A percentile compares a stretch with the other conserved stretches of the same genome.
These are phyloP conservation scores for Trypoxylus dichotomus DNA, from an alignment of 1,140 invertebrate genomes.

Conservation along the genomic window DNA sequence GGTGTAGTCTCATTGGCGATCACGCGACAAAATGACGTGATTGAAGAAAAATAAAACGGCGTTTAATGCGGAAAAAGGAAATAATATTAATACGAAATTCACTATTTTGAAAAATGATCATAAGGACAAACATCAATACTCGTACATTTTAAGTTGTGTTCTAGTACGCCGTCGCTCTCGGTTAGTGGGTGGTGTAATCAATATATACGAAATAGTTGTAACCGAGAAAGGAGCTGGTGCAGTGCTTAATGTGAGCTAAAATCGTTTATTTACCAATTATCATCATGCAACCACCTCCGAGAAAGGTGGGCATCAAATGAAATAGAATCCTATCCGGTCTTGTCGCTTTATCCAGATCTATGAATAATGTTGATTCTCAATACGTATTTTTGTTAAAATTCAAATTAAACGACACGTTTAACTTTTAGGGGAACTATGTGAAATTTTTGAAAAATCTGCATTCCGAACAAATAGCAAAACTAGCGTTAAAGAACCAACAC, in stretches of 20 bases:
- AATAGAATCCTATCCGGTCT: background rate
- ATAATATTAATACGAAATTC: background rate
- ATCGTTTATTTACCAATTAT: constrained; percentile 44
- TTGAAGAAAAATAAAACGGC: background rate
- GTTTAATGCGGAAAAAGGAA: background rate
- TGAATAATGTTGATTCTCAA: background rate
- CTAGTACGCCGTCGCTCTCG: constrained; percentile 37
- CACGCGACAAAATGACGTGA: background rate
- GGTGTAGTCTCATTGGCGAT: background rate
- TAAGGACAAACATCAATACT: constrained; percentile 26
- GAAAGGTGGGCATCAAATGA: constrained; percentile 63
- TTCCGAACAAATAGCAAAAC: constrained; percentile 87
- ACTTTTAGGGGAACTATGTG: constrained; percentile 79
- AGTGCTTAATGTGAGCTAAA: constrained; percentile 48
- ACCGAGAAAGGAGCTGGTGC: constrained; percentile 51
- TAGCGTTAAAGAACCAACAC: constrained; percentile 93
- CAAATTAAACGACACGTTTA: background rate
- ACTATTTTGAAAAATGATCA: constrained; percentile 23
- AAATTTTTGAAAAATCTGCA: constrained; percentile 92
- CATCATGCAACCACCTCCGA: constrained; percentile 75
- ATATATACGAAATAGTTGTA: constrained; percentile 46
- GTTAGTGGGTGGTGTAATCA: constrained; percentile 50
- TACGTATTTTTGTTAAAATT: background rate
- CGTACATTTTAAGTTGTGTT: constrained; percentile 9
- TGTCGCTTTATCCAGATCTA: background rate